These are phyloP conservation scores for Contarinia nasturtii DNA, from an alignment of 1,140 invertebrate genomes.

Conservation along the genomic window DNA sequence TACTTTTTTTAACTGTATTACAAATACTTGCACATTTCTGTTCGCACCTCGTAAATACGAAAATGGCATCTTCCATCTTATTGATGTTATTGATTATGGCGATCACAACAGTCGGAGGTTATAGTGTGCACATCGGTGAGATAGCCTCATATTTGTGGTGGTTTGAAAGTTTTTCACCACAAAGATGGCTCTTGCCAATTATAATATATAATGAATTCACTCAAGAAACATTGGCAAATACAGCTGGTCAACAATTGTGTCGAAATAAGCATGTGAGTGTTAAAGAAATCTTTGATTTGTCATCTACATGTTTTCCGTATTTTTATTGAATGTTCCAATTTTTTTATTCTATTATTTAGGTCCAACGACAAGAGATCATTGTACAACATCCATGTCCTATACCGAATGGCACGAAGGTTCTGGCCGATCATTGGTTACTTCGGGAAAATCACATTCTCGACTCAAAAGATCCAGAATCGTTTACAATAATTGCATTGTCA, in stretches of 20 bases:
- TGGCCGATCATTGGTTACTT: slow-evolving; percentile 35
- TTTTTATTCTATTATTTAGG: slow-evolving; percentile 24
- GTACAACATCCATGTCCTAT: slow-evolving; percentile 56
- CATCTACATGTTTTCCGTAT: neutral
- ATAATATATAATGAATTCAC: slow-evolving; percentile 45
- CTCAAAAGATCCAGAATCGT: slow-evolving; percentile 27
- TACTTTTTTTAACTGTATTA: slow-evolving; percentile 55
- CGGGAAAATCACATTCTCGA: slow-evolving; percentile 24
- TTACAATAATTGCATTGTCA: slow-evolving; percentile 31
- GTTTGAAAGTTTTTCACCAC: slow-evolving; percentile 48
- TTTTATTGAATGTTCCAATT: slow-evolving; percentile 2
- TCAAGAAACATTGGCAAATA: slow-evolving; percentile 35
- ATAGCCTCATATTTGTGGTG: slow-evolving; percentile 42
- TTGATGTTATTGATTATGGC: slow-evolving; percentile 38
- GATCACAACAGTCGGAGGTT: slow-evolving; percentile 45
- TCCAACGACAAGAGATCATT: slow-evolving; percentile 64
- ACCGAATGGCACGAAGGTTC: slow-evolving; percentile 51
- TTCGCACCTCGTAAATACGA: slow-evolving; percentile 30
- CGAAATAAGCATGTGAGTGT: slow-evolving; percentile 41
- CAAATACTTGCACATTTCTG: slow-evolving; percentile 40
- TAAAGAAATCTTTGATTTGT: neutral
- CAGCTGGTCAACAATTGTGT: slow-evolving; percentile 31
- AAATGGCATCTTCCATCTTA: slow-evolving; percentile 33
- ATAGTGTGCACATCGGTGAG: slow-evolving; percentile 49
- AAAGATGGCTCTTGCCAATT: slow-evolving; percentile 51